Evolutionary conservation across 2,888 invertebrate genomes (phyloP).

Genomic region (Eumerus sabulonum): DNA sequence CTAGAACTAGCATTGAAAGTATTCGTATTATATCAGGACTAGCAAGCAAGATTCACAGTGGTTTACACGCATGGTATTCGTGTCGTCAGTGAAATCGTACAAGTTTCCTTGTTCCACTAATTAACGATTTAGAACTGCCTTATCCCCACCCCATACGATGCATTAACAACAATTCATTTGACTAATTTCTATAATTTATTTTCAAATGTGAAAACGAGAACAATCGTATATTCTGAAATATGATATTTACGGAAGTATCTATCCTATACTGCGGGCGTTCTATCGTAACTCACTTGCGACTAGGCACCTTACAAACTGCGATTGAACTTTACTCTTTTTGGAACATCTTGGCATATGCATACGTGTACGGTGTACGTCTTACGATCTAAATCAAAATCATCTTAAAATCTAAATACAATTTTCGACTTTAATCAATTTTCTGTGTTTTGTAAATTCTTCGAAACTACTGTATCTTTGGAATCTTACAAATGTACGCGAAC

Average conservation of each 20-base stretch:
- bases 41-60: too few relatives aligned
- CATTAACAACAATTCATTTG: too few relatives aligned
- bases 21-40: too few relatives aligned
- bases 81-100: too few relatives aligned
- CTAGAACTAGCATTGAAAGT: too few relatives aligned
- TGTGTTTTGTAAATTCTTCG: neutral
- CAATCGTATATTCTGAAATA: slow-evolving; percentile 24
- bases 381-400: slow-evolving; percentile 24
- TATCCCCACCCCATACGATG: too few relatives aligned
- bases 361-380: too few relatives aligned
- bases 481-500: slow-evolving; percentile 19
- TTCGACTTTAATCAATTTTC: too few relatives aligned
- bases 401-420: slow-evolving; percentile 12
- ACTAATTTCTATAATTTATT: slow-evolving; percentile 23
- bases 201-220: too few relatives aligned
- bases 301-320: slow-evolving; percentile 47
- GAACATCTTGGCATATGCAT: slow-evolving; percentile 42
- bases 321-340: neutral
- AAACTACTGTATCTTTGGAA: slow-evolving; percentile 47
- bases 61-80: too few relatives aligned
- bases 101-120: too few relatives aligned
- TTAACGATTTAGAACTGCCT: too few relatives aligned
- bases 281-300: slow-evolving; percentile 57
- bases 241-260: slow-evolving; percentile 29
- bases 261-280: slow-evolving; percentile 34